These are phyloP conservation scores for Morpho deidamia DNA, from an alignment of 2,888 invertebrate species.

Conservation along the genomic window DNA sequence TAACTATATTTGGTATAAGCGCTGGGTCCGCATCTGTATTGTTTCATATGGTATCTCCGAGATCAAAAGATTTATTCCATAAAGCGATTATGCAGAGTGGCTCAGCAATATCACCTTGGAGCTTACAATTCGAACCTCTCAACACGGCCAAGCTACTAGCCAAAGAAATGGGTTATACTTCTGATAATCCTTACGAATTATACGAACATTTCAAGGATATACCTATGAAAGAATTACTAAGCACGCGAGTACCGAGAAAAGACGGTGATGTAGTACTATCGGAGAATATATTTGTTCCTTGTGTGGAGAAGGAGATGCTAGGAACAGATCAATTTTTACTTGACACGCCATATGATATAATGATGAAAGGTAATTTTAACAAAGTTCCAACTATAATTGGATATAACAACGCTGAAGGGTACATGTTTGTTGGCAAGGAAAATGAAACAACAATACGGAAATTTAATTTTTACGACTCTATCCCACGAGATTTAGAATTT, in stretches of 20 bases:
- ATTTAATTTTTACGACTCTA: conserved; percentile 44
- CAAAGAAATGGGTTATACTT: conserved; percentile 42
- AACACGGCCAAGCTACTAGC: conserved; percentile 48
- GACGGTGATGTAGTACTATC: conserved; percentile 55
- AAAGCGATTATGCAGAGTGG: conserved; percentile 65
- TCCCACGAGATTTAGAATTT: conserved; percentile 55
- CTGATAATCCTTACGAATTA: conserved; percentile 45
- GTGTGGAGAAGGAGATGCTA: conserved; percentile 46
- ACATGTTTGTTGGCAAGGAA: conserved; percentile 61
- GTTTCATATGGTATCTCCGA: conserved; percentile 56
- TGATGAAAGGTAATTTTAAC: conserved; percentile 41
- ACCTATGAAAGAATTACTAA: conserved; percentile 40
- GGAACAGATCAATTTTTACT: conserved; percentile 43
- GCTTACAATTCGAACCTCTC: conserved; percentile 56
- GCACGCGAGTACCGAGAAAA: conserved; percentile 49
- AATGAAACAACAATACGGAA: conserved; percentile 52
- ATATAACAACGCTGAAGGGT: conserved; percentile 59
- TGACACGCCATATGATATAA: conserved; percentile 52
- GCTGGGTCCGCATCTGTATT: conserved; percentile 63
- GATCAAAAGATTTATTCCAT: conserved; percentile 59
- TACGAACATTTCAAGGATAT: conserved; percentile 43
- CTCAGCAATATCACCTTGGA: conserved; percentile 60
- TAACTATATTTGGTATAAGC: conserved; percentile 66
- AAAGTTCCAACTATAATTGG: conserved; percentile 62
- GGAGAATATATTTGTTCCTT: conserved; percentile 65